Evolutionary conservation across 2,113 vertebrate species (phyloP), one percentile per base, ranked within the genome.

Genomic region (Hassar affinis): DNA sequence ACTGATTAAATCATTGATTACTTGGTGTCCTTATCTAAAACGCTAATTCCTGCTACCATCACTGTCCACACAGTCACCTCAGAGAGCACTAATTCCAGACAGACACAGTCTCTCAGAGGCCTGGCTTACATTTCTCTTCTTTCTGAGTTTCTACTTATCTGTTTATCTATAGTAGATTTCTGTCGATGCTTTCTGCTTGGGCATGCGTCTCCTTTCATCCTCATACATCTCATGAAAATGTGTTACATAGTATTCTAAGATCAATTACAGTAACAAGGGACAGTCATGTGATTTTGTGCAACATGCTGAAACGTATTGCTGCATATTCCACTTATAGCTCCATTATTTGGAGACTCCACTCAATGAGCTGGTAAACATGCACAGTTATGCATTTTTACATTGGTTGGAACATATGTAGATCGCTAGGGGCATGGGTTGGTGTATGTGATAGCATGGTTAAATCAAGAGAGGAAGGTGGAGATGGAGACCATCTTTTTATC

Each of bases 121-220:
- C 79, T 68, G 11, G 38, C 33, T 18, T 30, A 25, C 6, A 25
- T 38, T 68, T 35, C 17, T 42, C 3, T 61, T 42, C 10, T 59
- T 27, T 78, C 20, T 35, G 18, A 38, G 47, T 18, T 15, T 56
- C 47, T 38, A 17, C 45, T 49, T 51, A 7, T 35, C 1, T 27
- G 56, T 62, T 71, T 71, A 35, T 1, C 62, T 38, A 14, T 30
- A 38, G 30, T 35, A 56, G 38, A 56, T 15, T 57, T 59, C 17
- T 27, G 52, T 42, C 38, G n/a, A n/a, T n/a, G 2, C 38, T 42
- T 2, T 72, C 66, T 72, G 42, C 51, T 33, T 47, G 77, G 42
- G 51, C 35, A 64, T 51, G 64, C 59, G 84, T 77, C 74, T 83
- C 56, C 71, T 74, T 86, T 57, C 79, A 82, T 88, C 77, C 57